Conservation (phyloP, 1,140 invertebrate genomes). For the Aethina tumida region DNA sequence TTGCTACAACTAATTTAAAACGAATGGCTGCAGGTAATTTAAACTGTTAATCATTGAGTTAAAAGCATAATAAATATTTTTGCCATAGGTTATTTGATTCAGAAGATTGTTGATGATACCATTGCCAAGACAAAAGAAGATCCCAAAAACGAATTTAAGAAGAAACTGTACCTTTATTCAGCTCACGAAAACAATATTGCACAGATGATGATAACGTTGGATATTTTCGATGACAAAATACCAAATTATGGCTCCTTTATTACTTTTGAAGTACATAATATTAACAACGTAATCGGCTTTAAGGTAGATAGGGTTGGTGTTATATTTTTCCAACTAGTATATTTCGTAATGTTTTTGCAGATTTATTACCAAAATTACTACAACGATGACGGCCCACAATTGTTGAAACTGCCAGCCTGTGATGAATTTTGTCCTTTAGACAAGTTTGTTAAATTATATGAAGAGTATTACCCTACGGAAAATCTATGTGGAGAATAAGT, state of each 20-base stretch:
- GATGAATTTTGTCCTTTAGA: constrained; percentile 25
- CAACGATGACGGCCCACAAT: constrained; percentile 7
- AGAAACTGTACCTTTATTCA: constrained; percentile 23
- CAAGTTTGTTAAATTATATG: constrained; percentile 15
- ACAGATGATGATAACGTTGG: constrained; percentile 14
- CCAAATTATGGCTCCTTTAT: constrained; percentile 23
- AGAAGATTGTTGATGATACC: constrained; percentile 24
- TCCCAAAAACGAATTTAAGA: constrained; percentile 6
- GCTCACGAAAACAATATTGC: constrained; percentile 23
- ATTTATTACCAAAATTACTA: constrained; percentile 24
- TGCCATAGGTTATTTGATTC: constrained; percentile 15
- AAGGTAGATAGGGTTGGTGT: constrained; percentile 15
- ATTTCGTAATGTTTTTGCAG: constrained; percentile 13
- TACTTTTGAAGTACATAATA: constrained; percentile 19
- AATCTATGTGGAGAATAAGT: constrained; percentile 4
- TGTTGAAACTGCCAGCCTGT: constrained; percentile 19
- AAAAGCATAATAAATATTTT: no score
- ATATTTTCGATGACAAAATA: constrained; percentile 16
- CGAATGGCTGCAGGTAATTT: constrained; percentile 2
- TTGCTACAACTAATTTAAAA: background rate
- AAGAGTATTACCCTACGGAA: constrained; percentile 12
- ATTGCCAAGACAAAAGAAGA: constrained; percentile 9
- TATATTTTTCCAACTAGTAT: background rate
- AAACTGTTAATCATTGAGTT: no score
- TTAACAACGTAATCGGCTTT: constrained; percentile 15